Evolutionary conservation across 2,113 vertebrate genomes (phyloP).

Genomic region (Phalacrocorax aristotelis): DNA sequence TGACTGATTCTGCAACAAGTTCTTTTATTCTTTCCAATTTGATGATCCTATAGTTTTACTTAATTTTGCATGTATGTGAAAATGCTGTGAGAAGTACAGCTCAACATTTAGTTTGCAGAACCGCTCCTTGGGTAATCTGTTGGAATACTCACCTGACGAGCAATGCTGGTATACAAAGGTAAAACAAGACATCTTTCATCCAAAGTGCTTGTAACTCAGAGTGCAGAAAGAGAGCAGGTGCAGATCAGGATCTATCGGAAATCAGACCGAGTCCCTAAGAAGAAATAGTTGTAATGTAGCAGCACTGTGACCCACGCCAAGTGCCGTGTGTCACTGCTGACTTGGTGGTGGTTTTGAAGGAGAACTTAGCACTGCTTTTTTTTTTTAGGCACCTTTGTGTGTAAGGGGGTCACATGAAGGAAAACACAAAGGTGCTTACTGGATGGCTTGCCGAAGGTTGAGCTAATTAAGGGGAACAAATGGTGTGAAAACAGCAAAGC

Average conservation of each 20-base stretch:
- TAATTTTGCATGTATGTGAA: not conserved
- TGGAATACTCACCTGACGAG: not conserved
- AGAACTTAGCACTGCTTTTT: not conserved
- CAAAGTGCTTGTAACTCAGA: fast-evolving
- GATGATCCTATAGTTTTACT: not conserved
- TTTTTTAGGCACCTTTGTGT: not conserved
- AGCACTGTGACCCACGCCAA: not conserved
- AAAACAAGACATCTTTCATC: not conserved
- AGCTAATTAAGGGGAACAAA: not conserved
- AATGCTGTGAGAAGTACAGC: not conserved
- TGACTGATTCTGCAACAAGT: not conserved
- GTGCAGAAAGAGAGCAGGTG: not conserved
- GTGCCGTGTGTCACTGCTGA: not conserved
- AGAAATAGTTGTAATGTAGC: not conserved
- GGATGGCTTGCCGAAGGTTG: not conserved
- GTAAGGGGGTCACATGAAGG: not conserved
- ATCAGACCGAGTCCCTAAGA: not conserved
- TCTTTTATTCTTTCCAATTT: not conserved
- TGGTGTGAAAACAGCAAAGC: not conserved
- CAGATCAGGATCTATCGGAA: not conserved
- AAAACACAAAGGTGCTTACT: not conserved
- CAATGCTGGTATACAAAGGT: not conserved
- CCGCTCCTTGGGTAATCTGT: not conserved
- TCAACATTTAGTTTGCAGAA: not conserved
- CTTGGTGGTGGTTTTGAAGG: not conserved